Evolutionary conservation across 1,140 invertebrate species (phyloP).

Genomic region (Penaeus vannamei): DNA sequence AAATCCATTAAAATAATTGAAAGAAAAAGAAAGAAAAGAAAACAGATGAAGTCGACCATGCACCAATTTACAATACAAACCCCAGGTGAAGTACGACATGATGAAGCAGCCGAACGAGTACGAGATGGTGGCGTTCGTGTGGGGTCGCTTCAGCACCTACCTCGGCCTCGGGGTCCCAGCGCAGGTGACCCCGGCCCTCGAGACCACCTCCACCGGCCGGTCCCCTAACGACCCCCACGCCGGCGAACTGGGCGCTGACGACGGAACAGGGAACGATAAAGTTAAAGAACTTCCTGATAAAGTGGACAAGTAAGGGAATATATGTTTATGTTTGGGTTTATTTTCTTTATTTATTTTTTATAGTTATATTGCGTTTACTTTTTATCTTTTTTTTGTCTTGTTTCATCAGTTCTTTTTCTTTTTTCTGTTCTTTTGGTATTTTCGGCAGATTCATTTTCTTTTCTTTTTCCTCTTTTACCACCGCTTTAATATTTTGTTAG

Average conservation of each 20-base stretch:
- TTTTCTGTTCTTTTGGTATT: too few relatives aligned
- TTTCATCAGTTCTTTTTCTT: too few relatives aligned
- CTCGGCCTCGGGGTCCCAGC: slow-evolving; percentile 55
- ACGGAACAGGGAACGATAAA: slow-evolving; percentile 2
- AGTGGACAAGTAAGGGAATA: slow-evolving; percentile 44
- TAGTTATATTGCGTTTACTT: neutral
- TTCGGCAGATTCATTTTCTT: too few relatives aligned
- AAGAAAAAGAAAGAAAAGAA: neutral
- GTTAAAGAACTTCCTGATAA: slow-evolving; percentile 59
- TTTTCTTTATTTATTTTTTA: neutral
- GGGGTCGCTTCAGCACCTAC: slow-evolving; percentile 68
- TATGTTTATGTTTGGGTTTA: neutral
- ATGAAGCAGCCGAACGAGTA: slow-evolving; percentile 70
- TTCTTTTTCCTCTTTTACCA: too few relatives aligned
- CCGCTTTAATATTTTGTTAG: too few relatives aligned
- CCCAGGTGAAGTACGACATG: slow-evolving; percentile 69
- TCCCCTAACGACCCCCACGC: too few relatives aligned
- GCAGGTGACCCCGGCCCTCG: neutral
- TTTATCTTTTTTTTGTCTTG: too few relatives aligned
- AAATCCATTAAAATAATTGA: too few relatives aligned
- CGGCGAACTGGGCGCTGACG: neutral
- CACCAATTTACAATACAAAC: neutral
- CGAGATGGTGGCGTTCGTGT: slow-evolving; percentile 70
- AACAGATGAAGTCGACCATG: neutral
- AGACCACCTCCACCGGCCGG: neutral